phyloP scores from a whole-genome alignment of 2,888 invertebrate species.

The Colostygia pectinataria region DNA sequence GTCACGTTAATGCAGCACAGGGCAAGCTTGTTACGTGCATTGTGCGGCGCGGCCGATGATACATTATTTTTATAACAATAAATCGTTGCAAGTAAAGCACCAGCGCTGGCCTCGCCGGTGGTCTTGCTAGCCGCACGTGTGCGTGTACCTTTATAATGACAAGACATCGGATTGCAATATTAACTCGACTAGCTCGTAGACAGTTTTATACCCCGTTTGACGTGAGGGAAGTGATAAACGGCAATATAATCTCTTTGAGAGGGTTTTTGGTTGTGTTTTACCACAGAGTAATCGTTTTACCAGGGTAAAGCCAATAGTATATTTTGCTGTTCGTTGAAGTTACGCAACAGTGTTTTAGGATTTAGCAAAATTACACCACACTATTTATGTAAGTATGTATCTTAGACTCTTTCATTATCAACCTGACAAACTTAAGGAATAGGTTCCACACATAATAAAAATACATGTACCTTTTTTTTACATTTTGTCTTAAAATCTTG shows the following conservation, averaged over 20 bases:
- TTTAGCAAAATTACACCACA: too few relatives aligned
- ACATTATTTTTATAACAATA: slow-evolving; percentile 83
- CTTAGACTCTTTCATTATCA: too few relatives aligned
- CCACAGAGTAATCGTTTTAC: too few relatives aligned
- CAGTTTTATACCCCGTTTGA: slow-evolving; percentile 20
- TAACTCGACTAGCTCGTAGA: slow-evolving; percentile 18
- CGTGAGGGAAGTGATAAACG: slow-evolving; percentile 13
- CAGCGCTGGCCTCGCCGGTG: slow-evolving; percentile 68
- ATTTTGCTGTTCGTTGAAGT: too few relatives aligned
- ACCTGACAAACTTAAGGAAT: too few relatives aligned
- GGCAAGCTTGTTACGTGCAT: slow-evolving; percentile 76
- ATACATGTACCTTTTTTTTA: too few relatives aligned
- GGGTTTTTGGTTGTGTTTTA: neutral
- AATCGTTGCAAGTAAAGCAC: slow-evolving; percentile 81
- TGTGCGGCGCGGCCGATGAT: slow-evolving; percentile 75
- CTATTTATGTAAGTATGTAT: too few relatives aligned
- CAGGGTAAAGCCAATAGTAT: too few relatives aligned
- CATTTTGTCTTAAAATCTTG: too few relatives aligned
- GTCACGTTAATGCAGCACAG: slow-evolving; percentile 67
- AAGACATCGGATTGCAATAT: slow-evolving; percentile 26
- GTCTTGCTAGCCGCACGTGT: slow-evolving; percentile 44
- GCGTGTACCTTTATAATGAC: slow-evolving; percentile 36
- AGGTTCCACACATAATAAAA: too few relatives aligned
- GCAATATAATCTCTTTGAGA: slow-evolving; percentile 1
- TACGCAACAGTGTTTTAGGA: too few relatives aligned